Evolutionary conservation across 2,888 invertebrate species (phyloP).

Genomic region (Cephus nigrinus): DNA sequence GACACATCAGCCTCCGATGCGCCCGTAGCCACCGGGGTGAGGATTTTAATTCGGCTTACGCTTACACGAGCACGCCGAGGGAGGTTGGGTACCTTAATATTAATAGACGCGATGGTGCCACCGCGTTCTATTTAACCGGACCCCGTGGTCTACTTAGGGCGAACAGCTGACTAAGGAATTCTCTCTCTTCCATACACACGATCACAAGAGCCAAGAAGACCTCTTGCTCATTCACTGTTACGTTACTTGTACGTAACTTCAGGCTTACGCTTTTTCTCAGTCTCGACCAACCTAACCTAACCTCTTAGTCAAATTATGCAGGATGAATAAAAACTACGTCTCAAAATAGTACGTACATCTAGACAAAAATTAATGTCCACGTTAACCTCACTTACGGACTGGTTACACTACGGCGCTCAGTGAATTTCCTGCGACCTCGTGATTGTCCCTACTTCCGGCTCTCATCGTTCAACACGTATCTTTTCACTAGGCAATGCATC

Average conservation of each 20-base stretch:
- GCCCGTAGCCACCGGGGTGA: background rate
- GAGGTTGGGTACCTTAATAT: background rate
- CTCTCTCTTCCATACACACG: background rate
- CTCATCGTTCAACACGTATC: background rate
- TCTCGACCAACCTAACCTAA: background rate
- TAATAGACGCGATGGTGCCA: conserved; percentile 1
- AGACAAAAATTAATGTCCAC: background rate
- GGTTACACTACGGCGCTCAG: background rate
- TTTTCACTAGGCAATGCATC: background rate
- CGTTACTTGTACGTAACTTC: background rate
- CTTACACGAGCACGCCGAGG: background rate
- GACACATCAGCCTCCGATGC: too few species aligned
- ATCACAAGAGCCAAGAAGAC: background rate
- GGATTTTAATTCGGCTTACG: background rate
- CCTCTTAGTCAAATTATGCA: background rate
- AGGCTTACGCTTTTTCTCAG: background rate
- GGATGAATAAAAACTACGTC: background rate
- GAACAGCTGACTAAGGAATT: conserved; percentile 5
- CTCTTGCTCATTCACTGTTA: background rate
- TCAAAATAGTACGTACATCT: background rate
- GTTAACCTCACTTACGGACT: too few species aligned
- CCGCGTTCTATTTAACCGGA: conserved; percentile 1
- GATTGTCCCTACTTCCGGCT: background rate
- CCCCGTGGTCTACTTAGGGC: conserved; percentile 1
- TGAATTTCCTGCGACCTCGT: background rate